Conservation (phyloP, 1,140 invertebrate species). For the Zophobas morio region DNA sequence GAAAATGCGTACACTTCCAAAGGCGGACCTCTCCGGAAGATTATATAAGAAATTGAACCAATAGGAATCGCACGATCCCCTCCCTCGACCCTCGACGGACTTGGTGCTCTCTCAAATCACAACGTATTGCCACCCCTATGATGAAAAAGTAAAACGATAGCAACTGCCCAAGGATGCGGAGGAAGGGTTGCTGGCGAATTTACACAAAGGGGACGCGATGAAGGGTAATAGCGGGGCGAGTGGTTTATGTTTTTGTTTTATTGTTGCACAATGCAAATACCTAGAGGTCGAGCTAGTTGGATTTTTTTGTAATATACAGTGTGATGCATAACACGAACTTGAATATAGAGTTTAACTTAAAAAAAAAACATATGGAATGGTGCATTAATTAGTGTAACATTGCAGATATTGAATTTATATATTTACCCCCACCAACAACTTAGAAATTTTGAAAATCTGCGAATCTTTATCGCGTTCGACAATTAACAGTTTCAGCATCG, state of each 20-base stretch:
- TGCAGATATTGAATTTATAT: no score
- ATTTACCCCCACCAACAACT: no score
- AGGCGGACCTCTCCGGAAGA: constrained; percentile 37
- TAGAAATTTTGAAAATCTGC: no score
- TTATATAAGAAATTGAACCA: constrained; percentile 36
- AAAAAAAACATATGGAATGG: no score
- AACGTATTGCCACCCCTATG: constrained; percentile 15
- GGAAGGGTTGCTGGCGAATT: background rate
- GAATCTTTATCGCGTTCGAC: no score
- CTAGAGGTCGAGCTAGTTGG: no score
- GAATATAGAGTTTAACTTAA: no score
- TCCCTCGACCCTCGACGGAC: background rate
- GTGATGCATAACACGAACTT: no score
- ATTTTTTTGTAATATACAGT: no score
- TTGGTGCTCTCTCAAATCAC: constrained; percentile 1
- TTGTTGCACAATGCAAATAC: background rate
- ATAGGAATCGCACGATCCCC: constrained; percentile 21
- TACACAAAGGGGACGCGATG: background rate
- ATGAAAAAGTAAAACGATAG: constrained; percentile 8
- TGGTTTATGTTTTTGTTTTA: background rate
- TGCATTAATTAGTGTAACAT: no score
- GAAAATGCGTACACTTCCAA: constrained; percentile 31
- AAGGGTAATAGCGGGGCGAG: no score
- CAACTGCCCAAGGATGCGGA: background rate
- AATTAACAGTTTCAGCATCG: no score